Evolutionary conservation across 2,888 invertebrate genomes (phyloP), one percentile per base, ranked within the genome.

Genomic region (Ctenicera cuprea): DNA sequence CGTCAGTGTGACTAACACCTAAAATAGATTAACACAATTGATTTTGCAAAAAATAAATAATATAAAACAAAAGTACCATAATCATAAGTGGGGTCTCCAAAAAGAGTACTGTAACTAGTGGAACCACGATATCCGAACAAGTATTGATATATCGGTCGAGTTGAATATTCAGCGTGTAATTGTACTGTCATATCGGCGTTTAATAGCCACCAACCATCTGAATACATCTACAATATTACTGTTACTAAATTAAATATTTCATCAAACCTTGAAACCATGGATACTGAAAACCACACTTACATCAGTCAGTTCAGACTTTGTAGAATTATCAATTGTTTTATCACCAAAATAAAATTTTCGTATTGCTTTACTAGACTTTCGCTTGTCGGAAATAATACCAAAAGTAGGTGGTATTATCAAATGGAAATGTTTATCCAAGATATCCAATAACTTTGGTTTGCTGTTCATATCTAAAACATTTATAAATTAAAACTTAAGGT

Each of bases 21-120:
- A 48, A 41, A 59, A 48, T 12, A 11, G 38, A 11, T 12, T n/a
- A n/a, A 38, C 26, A 26, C 2, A 26, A 5, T 26, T n/a, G n/a
- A n/a, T n/a, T n/a, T n/a, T n/a, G n/a, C n/a, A n/a, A n/a, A n/a
- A n/a, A n/a, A n/a, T n/a, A n/a, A n/a, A n/a, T n/a, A n/a, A n/a
- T n/a, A n/a, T n/a, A n/a, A n/a, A 26, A 26, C 5, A 26, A 26
- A 93, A n/a, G n/a, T 85, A 91, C 92, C 94, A 79, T 93, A 92
- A 83, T 92, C 89, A 63, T 88, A 88, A 26, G 87, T 86, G 0
- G 88, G 85, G 64, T 91, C 93, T 0, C 94, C 94, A 80, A 94
- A 94, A 73, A 94, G 88, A 84, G 89, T 89, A 0, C 92, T 92
- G 81, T 94, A 94, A 76, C 94, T 94, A 48, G 90, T 89, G 3